Base-by-base conservation (phyloP, 2,797 vertebrate species). In the Myripristis murdjan region DNA sequence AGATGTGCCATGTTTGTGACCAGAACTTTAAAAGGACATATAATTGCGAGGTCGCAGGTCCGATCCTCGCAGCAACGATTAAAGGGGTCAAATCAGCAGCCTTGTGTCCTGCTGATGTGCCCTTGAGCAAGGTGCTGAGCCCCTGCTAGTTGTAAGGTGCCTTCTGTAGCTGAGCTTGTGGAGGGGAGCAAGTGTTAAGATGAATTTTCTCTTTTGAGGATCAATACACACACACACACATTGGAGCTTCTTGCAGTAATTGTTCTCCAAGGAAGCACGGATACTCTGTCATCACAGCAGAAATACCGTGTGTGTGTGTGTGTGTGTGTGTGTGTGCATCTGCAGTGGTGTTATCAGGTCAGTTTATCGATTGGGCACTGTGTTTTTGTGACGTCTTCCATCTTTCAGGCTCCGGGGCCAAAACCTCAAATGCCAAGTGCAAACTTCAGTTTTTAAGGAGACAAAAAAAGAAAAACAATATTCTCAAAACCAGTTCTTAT, bases 271-370 rank as follows among this genome's bases (percentile, higher is more conserved):
- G 51, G 51, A 53, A 20, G 16, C 51, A n/a, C 23, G 31, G 51
- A 53, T 53, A 47, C 44, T 28, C 12, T 53, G 51, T 64, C 48
- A 20, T 23, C 37, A 64, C 48, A 39, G 14, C 47, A 26, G 48
- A 37, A 18, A 24, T 15, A 41, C 31, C 26, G 18, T 20, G 41
- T 5, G 33, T 5, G 33, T 5, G 33, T 5, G 33, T 5, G 33
- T 5, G 33, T 5, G 33, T 5, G 33, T 10, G 37, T 0, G 37
- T 10, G 37, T 10, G 37, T 10, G 37, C 6, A 22, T 15, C 24
- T 6, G 15, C 33, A 22, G 8, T 23, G 6, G 55, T 41, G 18
- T 58, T n/a, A 18, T 59, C 41, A n/a, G 23, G 23, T 33, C 6
- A 22, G 22, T 14, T 22, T 44, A 12, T 59, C 26, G 12, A n/a